A percentile compares a stretch with the other conserved stretches of the same genome.
These are phyloP conservation scores for Malacoctenus gilli DNA, from an alignment of 2,797 vertebrate species.

Conservation along the genomic window DNA sequence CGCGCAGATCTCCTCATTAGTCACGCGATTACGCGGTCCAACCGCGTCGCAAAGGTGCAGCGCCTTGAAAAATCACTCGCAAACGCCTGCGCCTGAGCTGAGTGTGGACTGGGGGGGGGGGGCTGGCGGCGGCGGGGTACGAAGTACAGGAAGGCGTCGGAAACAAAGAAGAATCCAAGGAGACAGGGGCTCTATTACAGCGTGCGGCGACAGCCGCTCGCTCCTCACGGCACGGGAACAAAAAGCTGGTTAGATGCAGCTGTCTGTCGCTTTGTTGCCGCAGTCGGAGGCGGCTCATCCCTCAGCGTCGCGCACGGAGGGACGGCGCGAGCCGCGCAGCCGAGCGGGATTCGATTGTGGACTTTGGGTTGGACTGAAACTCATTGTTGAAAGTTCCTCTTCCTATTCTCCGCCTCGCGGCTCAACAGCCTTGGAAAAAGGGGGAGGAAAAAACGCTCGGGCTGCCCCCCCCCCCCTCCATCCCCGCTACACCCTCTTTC, in stretches of 20 bases:
- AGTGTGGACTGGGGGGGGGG: background rate
- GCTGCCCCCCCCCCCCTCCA: conserved; percentile 34
- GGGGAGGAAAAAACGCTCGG: too few relatives aligned
- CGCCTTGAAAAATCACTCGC: background rate
- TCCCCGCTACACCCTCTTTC: conserved; percentile 43
- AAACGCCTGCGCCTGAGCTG: background rate
- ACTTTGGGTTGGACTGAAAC: conserved; percentile 38
- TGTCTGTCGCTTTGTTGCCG: conserved; percentile 36
- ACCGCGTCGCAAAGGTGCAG: background rate
- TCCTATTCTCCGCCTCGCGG: too few relatives aligned
- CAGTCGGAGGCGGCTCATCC: conserved; percentile 36
- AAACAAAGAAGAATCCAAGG: conserved; percentile 13
- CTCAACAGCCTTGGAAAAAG: too few relatives aligned
- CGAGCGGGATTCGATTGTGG: conserved; percentile 46
- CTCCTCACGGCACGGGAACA: conserved; percentile 37
- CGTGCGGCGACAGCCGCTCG: conserved; percentile 30
- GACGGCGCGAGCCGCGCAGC: conserved; percentile 19
- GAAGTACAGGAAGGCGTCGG: background rate
- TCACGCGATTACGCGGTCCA: conserved; percentile 2
- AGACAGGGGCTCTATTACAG: conserved; percentile 32
- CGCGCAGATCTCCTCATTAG: conserved; percentile 13
- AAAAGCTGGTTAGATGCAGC: conserved; percentile 22
- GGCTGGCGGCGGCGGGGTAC: conserved; percentile 5
- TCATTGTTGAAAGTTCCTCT: conserved; percentile 58
- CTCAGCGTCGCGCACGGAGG: conserved; percentile 25